phyloP scores from a whole-genome alignment of 1,140 invertebrate species.

The Drosophila bifasciata region DNA sequence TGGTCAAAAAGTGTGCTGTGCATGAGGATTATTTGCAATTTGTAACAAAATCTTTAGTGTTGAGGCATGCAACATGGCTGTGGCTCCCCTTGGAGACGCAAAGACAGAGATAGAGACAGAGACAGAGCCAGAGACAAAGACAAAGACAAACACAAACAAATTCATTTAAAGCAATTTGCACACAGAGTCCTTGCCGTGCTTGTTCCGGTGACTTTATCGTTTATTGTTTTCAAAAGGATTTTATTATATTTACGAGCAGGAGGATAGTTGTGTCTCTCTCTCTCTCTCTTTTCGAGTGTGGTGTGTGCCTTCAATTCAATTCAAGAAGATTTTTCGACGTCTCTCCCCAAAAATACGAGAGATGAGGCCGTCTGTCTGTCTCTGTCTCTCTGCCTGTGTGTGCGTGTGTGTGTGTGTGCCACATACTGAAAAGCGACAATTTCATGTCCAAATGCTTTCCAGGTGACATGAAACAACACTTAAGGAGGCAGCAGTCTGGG shows the following conservation, averaged over 20 bases:
- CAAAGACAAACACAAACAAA: constrained; percentile 55
- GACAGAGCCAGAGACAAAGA: constrained; percentile 2
- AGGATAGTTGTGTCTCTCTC: constrained; percentile 16
- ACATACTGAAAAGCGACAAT: constrained; percentile 81
- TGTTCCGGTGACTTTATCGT: constrained; percentile 69
- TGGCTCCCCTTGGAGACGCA: constrained; percentile 40
- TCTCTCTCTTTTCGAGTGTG: not conserved
- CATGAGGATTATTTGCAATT: constrained; percentile 60
- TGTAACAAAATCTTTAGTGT: constrained; percentile 71
- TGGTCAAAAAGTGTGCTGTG: constrained; percentile 20
- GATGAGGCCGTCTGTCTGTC: constrained; percentile 12
- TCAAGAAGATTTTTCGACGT: constrained; percentile 64
- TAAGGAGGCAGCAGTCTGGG: constrained; percentile 72
- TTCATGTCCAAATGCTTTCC: constrained; percentile 84
- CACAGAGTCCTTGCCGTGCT: constrained; percentile 64
- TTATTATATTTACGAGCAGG: constrained; percentile 75
- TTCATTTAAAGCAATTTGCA: constrained; percentile 83
- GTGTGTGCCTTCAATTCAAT: constrained; percentile 57
- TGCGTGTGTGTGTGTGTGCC: constrained; percentile 49
- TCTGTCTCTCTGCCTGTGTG: constrained; percentile 5
- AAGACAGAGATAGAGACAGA: constrained; percentile 6
- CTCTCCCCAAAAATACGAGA: constrained; percentile 11
- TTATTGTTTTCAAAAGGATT: constrained; percentile 70
- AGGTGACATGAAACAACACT: constrained; percentile 84
- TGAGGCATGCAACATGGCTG: constrained; percentile 39